Percentiles rank a stretch among this genome's conserved stretches.
Conservation (phyloP, 64 coral and sea anemone genomes). For the Acropora tenuis region DNA sequence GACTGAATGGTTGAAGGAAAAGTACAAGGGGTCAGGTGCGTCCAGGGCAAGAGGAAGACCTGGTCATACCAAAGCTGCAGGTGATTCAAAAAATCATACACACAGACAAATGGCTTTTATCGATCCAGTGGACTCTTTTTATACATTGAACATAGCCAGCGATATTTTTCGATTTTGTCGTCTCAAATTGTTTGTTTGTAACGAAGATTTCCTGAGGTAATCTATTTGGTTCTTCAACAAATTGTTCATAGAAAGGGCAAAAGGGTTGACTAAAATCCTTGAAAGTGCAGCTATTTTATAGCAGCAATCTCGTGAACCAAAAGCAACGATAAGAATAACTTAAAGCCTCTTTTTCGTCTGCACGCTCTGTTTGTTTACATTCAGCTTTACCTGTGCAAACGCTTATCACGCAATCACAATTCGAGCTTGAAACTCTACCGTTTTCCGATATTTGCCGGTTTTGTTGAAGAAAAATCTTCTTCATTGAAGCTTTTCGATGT, state of each 20-base stretch:
- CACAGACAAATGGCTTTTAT: too few species aligned
- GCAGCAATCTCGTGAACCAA: too few species aligned
- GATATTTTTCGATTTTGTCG: neutral
- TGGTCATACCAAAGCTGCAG: too few species aligned
- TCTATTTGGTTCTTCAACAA: slow-evolving; percentile 6
- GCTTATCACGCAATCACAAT: slow-evolving; percentile 23
- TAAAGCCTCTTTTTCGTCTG: slow-evolving; percentile 21
- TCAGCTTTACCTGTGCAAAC: slow-evolving; percentile 28
- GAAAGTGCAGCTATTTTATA: neutral
- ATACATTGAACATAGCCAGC: slow-evolving; percentile 9
- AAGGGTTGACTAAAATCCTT: slow-evolving; percentile 34
- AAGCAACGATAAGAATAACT: neutral
- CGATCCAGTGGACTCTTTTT: slow-evolving; percentile 34
- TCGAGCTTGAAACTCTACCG: neutral
- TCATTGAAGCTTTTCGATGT: neutral
- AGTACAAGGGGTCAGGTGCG: too few species aligned
- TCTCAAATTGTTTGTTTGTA: too few species aligned
- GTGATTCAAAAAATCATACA: too few species aligned
- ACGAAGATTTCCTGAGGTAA: too few species aligned
- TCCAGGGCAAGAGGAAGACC: neutral
- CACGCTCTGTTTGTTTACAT: slow-evolving; percentile 41
- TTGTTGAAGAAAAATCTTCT: slow-evolving; percentile 6
- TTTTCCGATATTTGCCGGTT: neutral
- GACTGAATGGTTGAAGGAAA: too few species aligned
- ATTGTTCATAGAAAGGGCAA: slow-evolving; percentile 35